Percentiles rank a stretch among this genome's conserved stretches.
phyloP scores from a whole-genome alignment of 2,113 vertebrate species.

The Halichoerus grypus region DNA sequence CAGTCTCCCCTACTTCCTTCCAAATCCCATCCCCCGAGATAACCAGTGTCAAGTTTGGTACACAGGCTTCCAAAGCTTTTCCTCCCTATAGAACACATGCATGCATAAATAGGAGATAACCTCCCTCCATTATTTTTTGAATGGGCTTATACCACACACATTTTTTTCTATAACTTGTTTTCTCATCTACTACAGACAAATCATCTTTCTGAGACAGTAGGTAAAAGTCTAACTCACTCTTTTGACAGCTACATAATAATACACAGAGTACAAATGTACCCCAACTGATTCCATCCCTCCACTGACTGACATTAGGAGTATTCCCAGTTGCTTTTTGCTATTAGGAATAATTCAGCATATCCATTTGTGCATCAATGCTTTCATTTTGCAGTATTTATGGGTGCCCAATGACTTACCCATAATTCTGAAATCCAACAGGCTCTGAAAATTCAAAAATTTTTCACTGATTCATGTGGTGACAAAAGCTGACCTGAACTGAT shows the following conservation, averaged over 20 bases:
- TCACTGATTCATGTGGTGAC: neutral
- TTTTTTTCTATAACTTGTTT: neutral
- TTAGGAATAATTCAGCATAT: neutral
- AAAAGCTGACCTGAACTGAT: neutral
- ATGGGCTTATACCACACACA: neutral
- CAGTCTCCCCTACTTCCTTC: neutral
- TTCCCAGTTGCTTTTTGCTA: neutral
- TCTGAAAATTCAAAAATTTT: constrained; percentile 12
- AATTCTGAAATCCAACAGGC: constrained; percentile 46
- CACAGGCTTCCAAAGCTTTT: neutral
- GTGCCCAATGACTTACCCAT: neutral
- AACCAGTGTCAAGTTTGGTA: neutral
- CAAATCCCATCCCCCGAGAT: neutral
- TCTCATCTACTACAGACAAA: neutral
- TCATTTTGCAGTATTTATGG: neutral
- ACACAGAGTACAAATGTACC: neutral
- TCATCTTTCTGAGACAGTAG: neutral
- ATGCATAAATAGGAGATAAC: neutral
- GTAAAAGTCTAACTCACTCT: neutral
- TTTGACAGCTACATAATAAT: neutral
- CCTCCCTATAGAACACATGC: neutral
- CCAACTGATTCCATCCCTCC: neutral
- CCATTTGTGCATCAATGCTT: neutral
- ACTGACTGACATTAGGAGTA: neutral
- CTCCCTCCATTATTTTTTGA: neutral